Evolutionary conservation across 2,797 vertebrate genomes (phyloP).

Genomic region (Petrocephalus schoutedeni): DNA sequence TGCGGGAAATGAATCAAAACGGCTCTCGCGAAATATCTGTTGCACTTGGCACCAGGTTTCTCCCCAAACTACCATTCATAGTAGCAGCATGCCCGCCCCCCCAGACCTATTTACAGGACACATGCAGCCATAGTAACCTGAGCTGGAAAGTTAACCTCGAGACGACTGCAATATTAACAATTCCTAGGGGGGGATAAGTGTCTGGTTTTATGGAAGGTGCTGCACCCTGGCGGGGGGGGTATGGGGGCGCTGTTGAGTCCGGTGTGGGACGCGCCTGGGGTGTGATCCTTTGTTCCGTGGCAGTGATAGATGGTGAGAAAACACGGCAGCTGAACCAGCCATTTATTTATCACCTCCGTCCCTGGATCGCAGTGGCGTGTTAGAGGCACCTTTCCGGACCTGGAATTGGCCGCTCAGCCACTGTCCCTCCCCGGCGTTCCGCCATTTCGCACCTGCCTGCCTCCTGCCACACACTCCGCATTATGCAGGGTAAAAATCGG

Average conservation of each 20-base stretch:
- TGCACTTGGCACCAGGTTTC: conserved; percentile 14
- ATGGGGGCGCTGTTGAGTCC: not conserved
- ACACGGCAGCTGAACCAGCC: not conserved
- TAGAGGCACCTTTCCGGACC: not conserved
- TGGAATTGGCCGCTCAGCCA: not conserved
- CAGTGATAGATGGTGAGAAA: conserved; percentile 20
- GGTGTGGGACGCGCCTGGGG: not conserved
- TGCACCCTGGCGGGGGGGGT: not conserved
- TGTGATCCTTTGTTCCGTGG: conserved; percentile 1
- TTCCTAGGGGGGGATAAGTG: conserved; percentile 7
- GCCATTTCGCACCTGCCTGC: conserved; percentile 22
- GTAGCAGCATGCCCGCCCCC: not conserved
- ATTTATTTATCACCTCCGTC: conserved; percentile 16
- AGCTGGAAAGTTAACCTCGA: conserved; percentile 4
- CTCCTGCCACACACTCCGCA: not conserved
- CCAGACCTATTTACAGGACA: not conserved
- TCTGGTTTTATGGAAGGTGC: not conserved
- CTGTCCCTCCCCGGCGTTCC: conserved; percentile 20
- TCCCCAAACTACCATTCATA: conserved; percentile 7
- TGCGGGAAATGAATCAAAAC: conserved; percentile 15
- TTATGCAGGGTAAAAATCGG: not conserved
- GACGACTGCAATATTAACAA: conserved; percentile 2
- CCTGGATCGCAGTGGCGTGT: not conserved
- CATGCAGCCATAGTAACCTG: not conserved
- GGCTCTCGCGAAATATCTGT: conserved; percentile 17